A percentile compares a stretch with the other conserved stretches of the same genome.
Evolutionary conservation across 2,113 vertebrate genomes (phyloP).

Genomic region (Lycaon pictus): DNA sequence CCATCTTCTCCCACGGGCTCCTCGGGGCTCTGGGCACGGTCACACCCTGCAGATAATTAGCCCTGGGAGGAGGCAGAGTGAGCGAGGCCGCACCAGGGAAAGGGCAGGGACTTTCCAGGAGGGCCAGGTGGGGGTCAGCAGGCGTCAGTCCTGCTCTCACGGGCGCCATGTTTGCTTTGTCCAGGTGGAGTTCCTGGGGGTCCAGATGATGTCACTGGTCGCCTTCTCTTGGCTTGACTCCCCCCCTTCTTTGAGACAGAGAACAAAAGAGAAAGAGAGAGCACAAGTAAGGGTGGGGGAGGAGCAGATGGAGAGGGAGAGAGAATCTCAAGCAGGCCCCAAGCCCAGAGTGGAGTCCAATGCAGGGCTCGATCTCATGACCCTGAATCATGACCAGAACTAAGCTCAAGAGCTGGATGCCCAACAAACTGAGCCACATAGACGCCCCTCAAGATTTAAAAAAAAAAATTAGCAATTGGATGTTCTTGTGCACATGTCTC

Average conservation of each 20-base stretch:
- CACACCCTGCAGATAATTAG: no score
- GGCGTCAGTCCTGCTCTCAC: accelerated
- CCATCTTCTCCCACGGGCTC: not conserved
- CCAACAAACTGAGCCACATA: not conserved
- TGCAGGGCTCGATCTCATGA: not conserved
- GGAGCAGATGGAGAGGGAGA: not conserved
- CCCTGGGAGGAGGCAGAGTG: not conserved
- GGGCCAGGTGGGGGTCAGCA: not conserved
- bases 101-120: not conserved
- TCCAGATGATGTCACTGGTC: accelerated
- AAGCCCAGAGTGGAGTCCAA: not conserved
- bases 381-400: not conserved
- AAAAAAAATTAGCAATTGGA: not conserved
- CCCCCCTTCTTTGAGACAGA: not conserved
- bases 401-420: not conserved
- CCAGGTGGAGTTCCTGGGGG: not conserved
- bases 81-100: accelerated
- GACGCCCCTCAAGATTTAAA: not conserved
- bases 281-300: not conserved
- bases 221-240: not conserved
- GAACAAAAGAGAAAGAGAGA: not conserved
- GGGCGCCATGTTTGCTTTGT: not conserved
- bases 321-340: not conserved
- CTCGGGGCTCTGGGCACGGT: not conserved
- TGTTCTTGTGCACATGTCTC: not conserved